A percentile compares a stretch with the other conserved stretches of the same genome.
These are phyloP conservation scores for Sturnus vulgaris DNA, from an alignment of 2,113 vertebrate species.

Conservation along the genomic window DNA sequence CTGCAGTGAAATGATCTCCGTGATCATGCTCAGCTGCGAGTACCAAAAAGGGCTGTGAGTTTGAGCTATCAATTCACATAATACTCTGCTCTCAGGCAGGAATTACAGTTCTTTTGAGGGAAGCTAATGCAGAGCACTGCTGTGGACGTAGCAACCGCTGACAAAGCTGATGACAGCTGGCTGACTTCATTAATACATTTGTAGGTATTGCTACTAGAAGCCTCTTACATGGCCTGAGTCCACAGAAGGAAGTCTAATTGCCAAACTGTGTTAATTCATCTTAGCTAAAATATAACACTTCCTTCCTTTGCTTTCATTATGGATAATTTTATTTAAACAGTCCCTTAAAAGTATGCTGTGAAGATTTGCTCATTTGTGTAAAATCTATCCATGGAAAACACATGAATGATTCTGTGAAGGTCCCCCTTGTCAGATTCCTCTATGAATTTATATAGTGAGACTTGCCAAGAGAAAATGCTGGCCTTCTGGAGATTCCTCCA, in stretches of 20 bases:
- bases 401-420: background rate
- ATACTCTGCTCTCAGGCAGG: constrained; percentile 7
- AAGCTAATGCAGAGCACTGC: constrained; percentile 1
- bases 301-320: background rate
- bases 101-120: constrained; percentile 15
- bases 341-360: background rate
- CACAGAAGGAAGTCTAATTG: background rate
- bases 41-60: background rate
- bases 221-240: background rate
- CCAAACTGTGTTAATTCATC: background rate
- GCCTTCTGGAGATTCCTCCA: background rate
- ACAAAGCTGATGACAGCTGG: background rate
- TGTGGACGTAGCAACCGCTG: background rate
- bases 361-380: background rate
- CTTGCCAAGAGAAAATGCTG: background rate
- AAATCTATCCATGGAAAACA: background rate
- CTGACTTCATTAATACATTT: background rate
- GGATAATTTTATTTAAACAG: background rate
- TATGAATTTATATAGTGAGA: background rate
- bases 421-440: background rate
- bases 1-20: background rate
- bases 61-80: background rate
- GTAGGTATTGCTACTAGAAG: background rate
- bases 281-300: background rate
- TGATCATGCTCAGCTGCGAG: background rate